A percentile compares a stretch with the other conserved stretches of the same genome.
These are phyloP conservation scores for Pangasianodon gigas DNA, from an alignment of 2,113 vertebrate species.

Conservation along the genomic window DNA sequence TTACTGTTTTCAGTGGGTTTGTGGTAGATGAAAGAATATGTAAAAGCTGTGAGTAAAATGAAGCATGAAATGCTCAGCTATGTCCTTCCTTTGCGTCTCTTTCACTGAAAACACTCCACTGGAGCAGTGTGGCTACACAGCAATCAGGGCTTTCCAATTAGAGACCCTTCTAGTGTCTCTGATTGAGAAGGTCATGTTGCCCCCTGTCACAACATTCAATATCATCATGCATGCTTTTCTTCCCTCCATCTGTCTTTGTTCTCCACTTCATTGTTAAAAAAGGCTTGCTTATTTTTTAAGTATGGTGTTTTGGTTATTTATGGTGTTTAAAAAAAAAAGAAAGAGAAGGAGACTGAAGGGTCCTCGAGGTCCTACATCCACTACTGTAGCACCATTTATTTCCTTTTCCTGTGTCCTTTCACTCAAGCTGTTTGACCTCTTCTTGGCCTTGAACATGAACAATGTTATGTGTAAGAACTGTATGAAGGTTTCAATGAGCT, in stretches of 20 bases:
- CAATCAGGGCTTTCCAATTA: neutral
- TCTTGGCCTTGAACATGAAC: neutral
- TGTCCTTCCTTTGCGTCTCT: neutral
- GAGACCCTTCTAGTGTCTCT: neutral
- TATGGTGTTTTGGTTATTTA: neutral
- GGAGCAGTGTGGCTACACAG: neutral
- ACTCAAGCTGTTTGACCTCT: neutral
- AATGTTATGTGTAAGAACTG: neutral
- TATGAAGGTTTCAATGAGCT: neutral
- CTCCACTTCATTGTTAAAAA: constrained; percentile 12
- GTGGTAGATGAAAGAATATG: neutral
- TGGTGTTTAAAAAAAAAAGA: constrained; percentile 9
- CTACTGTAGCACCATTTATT: constrained; percentile 15
- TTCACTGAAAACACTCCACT: neutral
- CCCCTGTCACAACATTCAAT: constrained; percentile 5
- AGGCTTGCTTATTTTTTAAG: constrained; percentile 2
- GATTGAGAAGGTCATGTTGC: constrained; percentile 3
- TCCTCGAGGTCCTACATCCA: neutral
- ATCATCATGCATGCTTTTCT: neutral
- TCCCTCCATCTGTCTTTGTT: constrained; percentile 1
- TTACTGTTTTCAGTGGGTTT: neutral
- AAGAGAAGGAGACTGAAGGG: constrained; percentile 19
- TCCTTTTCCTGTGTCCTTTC: neutral
- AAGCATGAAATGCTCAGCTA: neutral
- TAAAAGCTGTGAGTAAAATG: neutral